phyloP scores from a whole-genome alignment of 2,888 invertebrate genomes.

The Orthonevra nobilis region DNA sequence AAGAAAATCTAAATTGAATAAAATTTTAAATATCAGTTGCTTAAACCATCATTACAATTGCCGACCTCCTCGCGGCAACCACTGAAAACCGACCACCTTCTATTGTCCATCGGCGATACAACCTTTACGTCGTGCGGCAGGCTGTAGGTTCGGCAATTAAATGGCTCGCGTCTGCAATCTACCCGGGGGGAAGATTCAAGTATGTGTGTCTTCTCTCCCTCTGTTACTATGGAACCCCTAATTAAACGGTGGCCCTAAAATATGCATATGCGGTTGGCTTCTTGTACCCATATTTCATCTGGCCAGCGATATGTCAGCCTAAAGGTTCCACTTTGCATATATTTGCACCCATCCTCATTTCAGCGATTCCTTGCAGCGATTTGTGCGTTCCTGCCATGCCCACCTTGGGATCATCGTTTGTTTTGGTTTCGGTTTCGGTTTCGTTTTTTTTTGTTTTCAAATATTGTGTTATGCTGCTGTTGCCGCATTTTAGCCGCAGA shows the following conservation, averaged over 20 bases:
- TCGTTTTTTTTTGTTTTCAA: slow-evolving; percentile 10
- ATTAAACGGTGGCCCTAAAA: slow-evolving; percentile 80
- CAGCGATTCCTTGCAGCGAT: slow-evolving; percentile 67
- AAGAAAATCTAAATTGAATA: slow-evolving; percentile 51
- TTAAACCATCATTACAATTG: slow-evolving; percentile 41
- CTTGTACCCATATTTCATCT: slow-evolving; percentile 79
- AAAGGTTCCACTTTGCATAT: slow-evolving; percentile 77
- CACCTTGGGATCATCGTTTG: slow-evolving; percentile 54
- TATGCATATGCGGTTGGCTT: slow-evolving; percentile 77
- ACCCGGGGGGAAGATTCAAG: slow-evolving; percentile 38
- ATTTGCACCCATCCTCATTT: slow-evolving; percentile 73
- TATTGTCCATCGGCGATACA: slow-evolving; percentile 3
- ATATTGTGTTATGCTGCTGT: slow-evolving; percentile 12
- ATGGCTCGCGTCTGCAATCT: slow-evolving; percentile 59
- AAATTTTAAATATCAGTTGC: slow-evolving; percentile 31
- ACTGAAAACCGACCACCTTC: too few relatives aligned
- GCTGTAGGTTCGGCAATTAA: slow-evolving; percentile 44
- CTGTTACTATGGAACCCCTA: slow-evolving; percentile 74
- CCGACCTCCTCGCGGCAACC: not conserved
- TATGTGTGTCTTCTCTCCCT: not conserved
- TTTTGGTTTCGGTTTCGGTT: too few relatives aligned
- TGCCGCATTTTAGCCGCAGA: slow-evolving; percentile 7
- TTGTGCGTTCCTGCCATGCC: slow-evolving; percentile 65
- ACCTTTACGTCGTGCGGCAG: not conserved
- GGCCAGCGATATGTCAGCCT: slow-evolving; percentile 71